These are phyloP conservation scores for Eremophila alpestris DNA, from an alignment of 2,797 vertebrate species.

Conservation along the genomic window DNA sequence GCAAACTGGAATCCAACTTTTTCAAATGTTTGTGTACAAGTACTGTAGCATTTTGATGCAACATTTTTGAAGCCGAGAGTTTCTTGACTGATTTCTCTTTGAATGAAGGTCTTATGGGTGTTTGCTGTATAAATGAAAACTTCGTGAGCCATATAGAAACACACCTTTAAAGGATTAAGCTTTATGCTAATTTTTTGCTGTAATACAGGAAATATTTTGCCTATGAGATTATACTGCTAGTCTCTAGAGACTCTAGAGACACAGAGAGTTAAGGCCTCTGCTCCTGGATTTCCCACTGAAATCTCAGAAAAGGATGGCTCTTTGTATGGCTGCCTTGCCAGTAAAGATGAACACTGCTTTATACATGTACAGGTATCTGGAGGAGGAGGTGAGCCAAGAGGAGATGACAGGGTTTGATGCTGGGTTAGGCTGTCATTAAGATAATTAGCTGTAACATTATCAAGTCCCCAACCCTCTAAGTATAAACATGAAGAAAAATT, in stretches of 20 bases:
- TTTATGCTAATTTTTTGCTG: not conserved
- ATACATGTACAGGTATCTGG: not conserved
- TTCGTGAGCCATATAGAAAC: not conserved
- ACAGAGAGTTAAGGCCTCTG: not conserved
- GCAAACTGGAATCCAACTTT: not conserved
- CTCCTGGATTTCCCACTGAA: not conserved
- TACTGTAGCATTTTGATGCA: not conserved
- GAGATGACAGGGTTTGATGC: not conserved
- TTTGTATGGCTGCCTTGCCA: not conserved
- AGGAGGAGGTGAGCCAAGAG: not conserved
- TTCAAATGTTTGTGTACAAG: not conserved
- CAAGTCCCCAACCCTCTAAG: not conserved
- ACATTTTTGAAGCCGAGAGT: not conserved
- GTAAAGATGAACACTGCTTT: not conserved
- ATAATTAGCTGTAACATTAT: not conserved
- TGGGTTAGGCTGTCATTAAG: not conserved
- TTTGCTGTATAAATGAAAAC: not conserved
- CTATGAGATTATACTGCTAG: not conserved
- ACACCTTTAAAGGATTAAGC: not conserved
- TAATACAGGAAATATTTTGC: not conserved
- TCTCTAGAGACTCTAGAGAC: too few species aligned
- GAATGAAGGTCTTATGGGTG: not conserved
- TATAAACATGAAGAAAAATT: not conserved
- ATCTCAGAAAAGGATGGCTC: not conserved
- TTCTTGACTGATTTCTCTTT: not conserved